Base-by-base conservation (phyloP, 2,113 vertebrate species). In the Pleuronectes platessa region DNA sequence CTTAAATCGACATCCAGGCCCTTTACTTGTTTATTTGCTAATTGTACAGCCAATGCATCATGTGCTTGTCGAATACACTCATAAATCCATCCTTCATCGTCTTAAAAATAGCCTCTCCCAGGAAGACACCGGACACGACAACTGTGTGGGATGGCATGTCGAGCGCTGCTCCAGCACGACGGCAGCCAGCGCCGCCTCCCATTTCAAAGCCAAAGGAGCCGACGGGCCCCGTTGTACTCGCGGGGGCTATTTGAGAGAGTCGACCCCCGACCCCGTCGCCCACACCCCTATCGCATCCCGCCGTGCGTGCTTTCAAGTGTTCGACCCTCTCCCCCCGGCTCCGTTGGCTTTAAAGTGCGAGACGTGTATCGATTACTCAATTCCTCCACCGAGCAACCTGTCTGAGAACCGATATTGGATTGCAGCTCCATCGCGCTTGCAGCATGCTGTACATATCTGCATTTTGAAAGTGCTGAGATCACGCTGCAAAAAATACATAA, bases 121-220 rank as follows among this genome's bases (percentile, higher is more conserved):
- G 79, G 91, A 87, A 89, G 88, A 93, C 95, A 96, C 95, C 95
- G 95, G 96, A 95, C 95, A 88, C 88, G 88, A 93, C 96, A 96
- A 92, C 94, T 96, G 95, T 88, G 92, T 88, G 77, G 65, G 79
- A 85, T 62, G 88, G 79, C 89, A 91, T 89, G 86, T 73, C 26
- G 75, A 83, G n/a, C 68, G 76, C 78, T 7, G 68, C 68, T 82
- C 86, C 80, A 65, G 85, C 77, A 82, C 84, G 54, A 83, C 79
- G 55, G 71, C 54, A 49, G 78, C 79, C 82, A 71, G 71, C 49
- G 59, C 61, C 17, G 81, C 91, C 79, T 86, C 63, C 13, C 84
- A 87, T 95, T 95, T 96, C 95, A 96, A 95, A 96, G 95, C 92
- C 90, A 84, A 61, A 85, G 78, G 91, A 88, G 93, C 88, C 89